Evolutionary conservation across 2,888 invertebrate species (phyloP).

Genomic region (Quadriops clusia): DNA sequence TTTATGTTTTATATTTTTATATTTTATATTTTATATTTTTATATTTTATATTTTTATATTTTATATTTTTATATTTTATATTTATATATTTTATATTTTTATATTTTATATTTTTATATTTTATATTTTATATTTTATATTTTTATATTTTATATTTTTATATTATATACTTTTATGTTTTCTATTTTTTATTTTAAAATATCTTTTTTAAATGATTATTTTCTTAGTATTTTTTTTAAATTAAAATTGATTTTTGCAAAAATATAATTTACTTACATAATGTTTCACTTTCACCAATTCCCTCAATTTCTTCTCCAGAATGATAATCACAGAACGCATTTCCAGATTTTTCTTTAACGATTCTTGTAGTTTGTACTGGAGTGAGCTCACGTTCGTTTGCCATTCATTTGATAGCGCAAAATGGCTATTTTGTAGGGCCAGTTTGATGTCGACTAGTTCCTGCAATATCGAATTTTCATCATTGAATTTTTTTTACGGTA

Average conservation of each 20-base stretch:
- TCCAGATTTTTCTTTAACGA: slow-evolving; percentile 14
- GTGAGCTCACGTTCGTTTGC: slow-evolving; percentile 14
- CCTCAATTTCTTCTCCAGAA: slow-evolving; percentile 13
- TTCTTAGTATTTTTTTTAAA: too few species aligned
- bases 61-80: too few species aligned
- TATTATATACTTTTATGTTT: too few species aligned
- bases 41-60: too few species aligned
- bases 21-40: too few species aligned
- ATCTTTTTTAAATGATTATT: too few species aligned
- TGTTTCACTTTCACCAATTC: slow-evolving; percentile 13
- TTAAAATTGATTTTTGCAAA: not conserved
- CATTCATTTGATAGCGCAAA: slow-evolving; percentile 14
- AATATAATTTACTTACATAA: slow-evolving; percentile 7
- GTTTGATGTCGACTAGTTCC: slow-evolving; percentile 17
- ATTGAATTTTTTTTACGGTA: not conserved
- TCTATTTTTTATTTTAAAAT: too few species aligned
- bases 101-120: too few species aligned
- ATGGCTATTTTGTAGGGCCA: slow-evolving; percentile 15
- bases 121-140: too few species aligned
- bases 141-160: too few species aligned
- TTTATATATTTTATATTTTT: too few species aligned
- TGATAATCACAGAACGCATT: slow-evolving; percentile 11
- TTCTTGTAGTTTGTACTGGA: slow-evolving; percentile 14
- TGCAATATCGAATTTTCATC: slow-evolving; percentile 2
- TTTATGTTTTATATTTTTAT: too few species aligned